Evolutionary conservation across 2,113 vertebrate species (phyloP), one percentile per base, ranked within the genome.

Genomic region (Pteropus alecto): DNA sequence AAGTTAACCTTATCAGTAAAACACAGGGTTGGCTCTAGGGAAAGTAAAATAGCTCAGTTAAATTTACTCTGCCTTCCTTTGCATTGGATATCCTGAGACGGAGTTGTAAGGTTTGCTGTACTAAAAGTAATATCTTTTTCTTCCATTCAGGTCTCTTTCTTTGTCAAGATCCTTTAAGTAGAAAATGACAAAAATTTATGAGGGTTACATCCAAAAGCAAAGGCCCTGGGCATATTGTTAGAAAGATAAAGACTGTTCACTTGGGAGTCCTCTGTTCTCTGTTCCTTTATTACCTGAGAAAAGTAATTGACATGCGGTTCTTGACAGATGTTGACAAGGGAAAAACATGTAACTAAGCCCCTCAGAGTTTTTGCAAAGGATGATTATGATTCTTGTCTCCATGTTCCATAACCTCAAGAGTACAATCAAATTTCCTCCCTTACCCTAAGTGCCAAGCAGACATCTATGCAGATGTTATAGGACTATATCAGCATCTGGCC

Each of bases 311-410:
- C 78, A 56, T 30, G 67, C 93, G 76, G 81, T 71, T 93, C 82
- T 89, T 98, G 96, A 77, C 68, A 96, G 92, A 43, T 97, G 94
- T 86, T 95, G 96, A 96, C 95, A 95, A 97, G 86, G 83, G 83
- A 90, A 96, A 97, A 86, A 51, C 82, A 93, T 81, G 93, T 95
- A 79, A 60, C 10, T 89, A 91, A 88, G 48, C 79, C 78, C 1
- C 0, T 7, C 54, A 58, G 95, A 96, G 84, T 94, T 2, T 3
- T 91, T 96, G 22, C 70, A 84, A 92, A 96, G 82, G 56, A 90
- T 41, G 54, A 96, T 97, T 94, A 95, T 60, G 90, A 54, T 78
- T 43, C 84, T 84, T 87, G 26, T 76, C 94, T 98, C 65, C 88
- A 38, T 93, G 96, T 94, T 51, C 33, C 71, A 88, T 58, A 95